Base-by-base conservation (phyloP, 1,140 invertebrate species). In the Leptinotarsa defecta region DNA sequence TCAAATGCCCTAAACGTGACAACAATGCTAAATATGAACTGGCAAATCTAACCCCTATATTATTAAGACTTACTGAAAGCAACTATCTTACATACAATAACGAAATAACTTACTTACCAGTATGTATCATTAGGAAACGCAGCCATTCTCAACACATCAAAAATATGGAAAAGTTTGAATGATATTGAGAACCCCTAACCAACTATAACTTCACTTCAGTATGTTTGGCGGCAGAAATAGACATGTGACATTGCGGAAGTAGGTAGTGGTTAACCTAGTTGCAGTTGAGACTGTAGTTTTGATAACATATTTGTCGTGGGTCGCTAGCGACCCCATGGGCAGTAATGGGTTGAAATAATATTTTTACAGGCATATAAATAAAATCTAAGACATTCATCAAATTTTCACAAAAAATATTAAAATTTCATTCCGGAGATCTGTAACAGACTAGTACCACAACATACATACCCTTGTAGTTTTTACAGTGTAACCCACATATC, bases 1-100 rank as follows among this genome's bases (percentile, higher is more conserved):
- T 52, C 49, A 52, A 52, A 52, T 52, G 49, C 49, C 49, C 49
- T 52, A 52, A 52, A 52, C 49, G 49, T 52, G 49, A 52, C 49
- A 52, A 52, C 17, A 5, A 52, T 52, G 49, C 4, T 52, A 52
- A 13, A 17, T 52, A 52, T 13, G 17, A 22, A 1, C 20, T 22
- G 20, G 20, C 1, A 22, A 22, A 22, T 22, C 20, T 22, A 22
- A 22, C 20, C 49, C 17, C 17, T 5, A 52, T 17, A 52, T 52
- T 52, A 52, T 52, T 52, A 13, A 52, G 49, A 52, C 4, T 52
- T 52, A 52, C 49, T 13, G 17, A 17, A 52, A 52, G 49, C 49
- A 52, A 52, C 49, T 52, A 13, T 52, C 17, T 52, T 52, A 52
- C 49, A 52, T 17, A 52, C 11, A 52, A 52, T 52, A 52, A 52